Evolutionary conservation across 2,888 invertebrate genomes (phyloP).

Genomic region (Gastrophysa polygoni): DNA sequence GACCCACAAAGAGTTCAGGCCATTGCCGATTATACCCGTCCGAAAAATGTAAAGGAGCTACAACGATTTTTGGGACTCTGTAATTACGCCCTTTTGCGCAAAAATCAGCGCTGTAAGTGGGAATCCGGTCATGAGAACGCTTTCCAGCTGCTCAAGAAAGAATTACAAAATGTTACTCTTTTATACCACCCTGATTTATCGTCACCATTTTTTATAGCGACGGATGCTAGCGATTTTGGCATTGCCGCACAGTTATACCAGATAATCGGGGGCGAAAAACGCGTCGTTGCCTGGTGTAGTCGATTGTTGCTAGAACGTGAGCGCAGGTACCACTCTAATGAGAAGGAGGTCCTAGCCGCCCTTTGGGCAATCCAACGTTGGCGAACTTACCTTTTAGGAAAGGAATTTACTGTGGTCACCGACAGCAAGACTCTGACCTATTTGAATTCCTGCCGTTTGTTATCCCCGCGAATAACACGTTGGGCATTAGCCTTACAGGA

Average conservation of each 20-base stretch:
- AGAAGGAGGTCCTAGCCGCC: not conserved
- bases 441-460: not conserved
- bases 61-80: constrained; percentile 10
- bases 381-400: not conserved
- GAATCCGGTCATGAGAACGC: not conserved
- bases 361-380: not conserved
- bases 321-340: not conserved
- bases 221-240: too few species aligned
- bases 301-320: not conserved
- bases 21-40: constrained; percentile 30
- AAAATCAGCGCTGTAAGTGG: constrained; percentile 16
- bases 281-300: not conserved
- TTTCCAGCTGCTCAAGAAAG: too few species aligned
- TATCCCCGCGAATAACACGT: not conserved
- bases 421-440: not conserved
- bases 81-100: constrained; percentile 4
- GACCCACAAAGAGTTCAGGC: constrained; percentile 32
- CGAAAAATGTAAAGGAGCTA: constrained; percentile 19
- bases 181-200: too few species aligned
- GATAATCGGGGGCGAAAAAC: too few species aligned
- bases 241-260: too few species aligned
- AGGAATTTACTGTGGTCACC: not conserved
- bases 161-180: too few species aligned
- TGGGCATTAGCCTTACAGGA: not conserved
- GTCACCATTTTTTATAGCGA: too few species aligned